Conservation (phyloP, 2,113 vertebrate genomes). For the Mesitornis unicolor region DNA sequence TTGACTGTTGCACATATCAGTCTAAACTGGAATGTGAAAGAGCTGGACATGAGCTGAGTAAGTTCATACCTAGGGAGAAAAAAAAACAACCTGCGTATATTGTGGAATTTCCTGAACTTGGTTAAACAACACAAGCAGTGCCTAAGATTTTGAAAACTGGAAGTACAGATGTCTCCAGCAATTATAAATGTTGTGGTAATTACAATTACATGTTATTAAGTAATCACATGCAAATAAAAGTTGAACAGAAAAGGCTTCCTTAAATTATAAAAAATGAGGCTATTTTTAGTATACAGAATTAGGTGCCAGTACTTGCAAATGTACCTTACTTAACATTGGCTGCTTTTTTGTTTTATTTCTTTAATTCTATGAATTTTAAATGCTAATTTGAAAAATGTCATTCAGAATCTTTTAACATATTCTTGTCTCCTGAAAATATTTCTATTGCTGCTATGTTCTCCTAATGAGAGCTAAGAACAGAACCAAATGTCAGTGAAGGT, state of each 20-base stretch:
- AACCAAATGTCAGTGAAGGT: background rate
- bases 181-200: background rate
- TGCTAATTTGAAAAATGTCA: background rate
- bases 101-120: background rate
- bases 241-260: background rate
- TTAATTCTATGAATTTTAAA: background rate
- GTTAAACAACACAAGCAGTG: background rate
- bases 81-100: background rate
- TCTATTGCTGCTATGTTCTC: background rate
- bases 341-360: background rate
- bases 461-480: background rate
- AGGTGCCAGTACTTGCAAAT: background rate
- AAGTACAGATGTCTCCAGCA: background rate
- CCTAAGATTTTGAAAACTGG: background rate
- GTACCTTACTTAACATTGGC: background rate
- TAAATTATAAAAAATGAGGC: background rate
- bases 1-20: background rate
- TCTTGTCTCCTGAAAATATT: background rate
- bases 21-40: background rate
- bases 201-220: background rate
- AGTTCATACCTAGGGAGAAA: background rate
- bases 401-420: background rate
- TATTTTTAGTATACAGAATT: background rate
- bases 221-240: background rate
- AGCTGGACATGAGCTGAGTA: background rate